phyloP scores from a whole-genome alignment of 2,888 invertebrate species.

The Platycnemis pennipes region DNA sequence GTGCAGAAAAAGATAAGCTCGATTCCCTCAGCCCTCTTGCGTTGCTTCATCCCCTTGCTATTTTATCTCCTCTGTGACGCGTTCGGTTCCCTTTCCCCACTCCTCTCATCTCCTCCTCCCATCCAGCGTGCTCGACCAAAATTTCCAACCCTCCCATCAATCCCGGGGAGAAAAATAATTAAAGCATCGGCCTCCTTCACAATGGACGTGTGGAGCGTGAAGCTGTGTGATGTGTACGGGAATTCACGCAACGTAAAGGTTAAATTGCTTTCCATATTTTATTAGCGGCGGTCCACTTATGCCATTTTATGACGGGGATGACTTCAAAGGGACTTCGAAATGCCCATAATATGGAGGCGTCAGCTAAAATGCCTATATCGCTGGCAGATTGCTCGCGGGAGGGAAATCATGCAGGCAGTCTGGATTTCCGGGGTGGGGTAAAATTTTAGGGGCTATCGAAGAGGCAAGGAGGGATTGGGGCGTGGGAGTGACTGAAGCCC shows the following conservation, averaged over 20 bases:
- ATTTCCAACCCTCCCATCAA: constrained; percentile 30
- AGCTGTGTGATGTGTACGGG: constrained; percentile 4
- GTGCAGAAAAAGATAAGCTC: not conserved
- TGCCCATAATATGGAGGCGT: constrained; percentile 56
- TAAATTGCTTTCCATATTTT: constrained; percentile 64
- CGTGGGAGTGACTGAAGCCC: not conserved
- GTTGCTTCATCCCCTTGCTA: not conserved
- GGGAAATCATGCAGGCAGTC: not conserved
- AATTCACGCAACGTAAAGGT: constrained; percentile 49
- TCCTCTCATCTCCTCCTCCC: not conserved
- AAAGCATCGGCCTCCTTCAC: not conserved
- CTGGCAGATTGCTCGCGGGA: not conserved
- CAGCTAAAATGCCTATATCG: constrained; percentile 34
- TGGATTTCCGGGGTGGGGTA: not conserved
- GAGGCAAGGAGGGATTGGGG: not conserved
- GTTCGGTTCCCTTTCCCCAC: not conserved
- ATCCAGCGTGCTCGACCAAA: not conserved
- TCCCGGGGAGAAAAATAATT: not conserved
- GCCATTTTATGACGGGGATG: constrained; percentile 57
- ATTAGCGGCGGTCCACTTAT: constrained; percentile 60
- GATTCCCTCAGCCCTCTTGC: not conserved
- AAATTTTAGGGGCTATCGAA: not conserved
- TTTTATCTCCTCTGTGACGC: not conserved
- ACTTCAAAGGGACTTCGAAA: constrained; percentile 66
- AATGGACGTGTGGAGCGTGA: constrained; percentile 10